Percentiles rank a stretch among this genome's conserved stretches.
Conservation (phyloP, 1,140 invertebrate species). For the Hycleus cichorii region DNA sequence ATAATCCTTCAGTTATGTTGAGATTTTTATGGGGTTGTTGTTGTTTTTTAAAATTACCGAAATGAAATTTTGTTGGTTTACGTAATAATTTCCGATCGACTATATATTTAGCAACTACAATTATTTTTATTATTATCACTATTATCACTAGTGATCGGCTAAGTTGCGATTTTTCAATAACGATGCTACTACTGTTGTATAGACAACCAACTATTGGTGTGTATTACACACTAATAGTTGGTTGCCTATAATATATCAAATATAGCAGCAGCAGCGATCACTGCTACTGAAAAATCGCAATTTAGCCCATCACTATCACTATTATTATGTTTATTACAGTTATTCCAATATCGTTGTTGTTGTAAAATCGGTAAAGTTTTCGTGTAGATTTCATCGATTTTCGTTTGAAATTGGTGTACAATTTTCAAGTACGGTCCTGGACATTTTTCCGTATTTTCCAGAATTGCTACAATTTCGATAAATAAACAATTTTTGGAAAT, state of each 20-base stretch:
- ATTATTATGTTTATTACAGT: background rate
- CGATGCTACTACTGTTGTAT: too few relatives aligned
- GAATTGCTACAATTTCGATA: too few relatives aligned
- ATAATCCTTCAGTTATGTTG: background rate
- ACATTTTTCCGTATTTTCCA: background rate
- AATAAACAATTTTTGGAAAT: background rate
- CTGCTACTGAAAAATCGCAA: too few relatives aligned
- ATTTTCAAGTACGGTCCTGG: slow-evolving; percentile 1
- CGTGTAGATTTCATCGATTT: background rate
- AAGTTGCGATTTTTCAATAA: background rate
- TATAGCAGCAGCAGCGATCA: too few relatives aligned
- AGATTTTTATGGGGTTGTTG: background rate
- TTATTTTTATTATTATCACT: background rate
- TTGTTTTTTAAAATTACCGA: too few relatives aligned
- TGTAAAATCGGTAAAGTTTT: slow-evolving; percentile 1
- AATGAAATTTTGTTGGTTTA: slow-evolving; percentile 12
- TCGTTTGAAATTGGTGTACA: background rate
- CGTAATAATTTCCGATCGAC: slow-evolving; percentile 16
- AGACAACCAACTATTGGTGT: too few relatives aligned
- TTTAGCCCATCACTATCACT: background rate
- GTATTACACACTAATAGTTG: too few relatives aligned
- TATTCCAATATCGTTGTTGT: background rate
- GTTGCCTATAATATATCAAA: too few relatives aligned
- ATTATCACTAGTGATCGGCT: background rate
- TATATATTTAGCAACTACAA: slow-evolving; percentile 1